These are phyloP conservation scores for Xyrichtys novacula DNA, from an alignment of 2,797 vertebrate species.

Conservation along the genomic window DNA sequence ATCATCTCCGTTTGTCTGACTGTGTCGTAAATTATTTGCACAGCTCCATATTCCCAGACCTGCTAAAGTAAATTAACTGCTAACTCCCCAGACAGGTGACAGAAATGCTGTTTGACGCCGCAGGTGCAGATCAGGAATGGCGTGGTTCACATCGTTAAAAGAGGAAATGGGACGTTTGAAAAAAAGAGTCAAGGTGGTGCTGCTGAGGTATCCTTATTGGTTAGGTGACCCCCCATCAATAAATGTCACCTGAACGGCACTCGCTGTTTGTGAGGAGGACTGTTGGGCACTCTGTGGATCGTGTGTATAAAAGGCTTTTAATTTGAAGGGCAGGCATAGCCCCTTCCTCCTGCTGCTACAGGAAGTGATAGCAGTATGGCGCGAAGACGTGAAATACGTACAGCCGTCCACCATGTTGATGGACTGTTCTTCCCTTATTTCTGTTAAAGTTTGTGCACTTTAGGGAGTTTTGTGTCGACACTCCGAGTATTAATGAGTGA, in stretches of 20 bases:
- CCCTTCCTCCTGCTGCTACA: too few species aligned
- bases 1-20: constrained; percentile 50
- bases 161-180: constrained; percentile 7
- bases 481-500: too few species aligned
- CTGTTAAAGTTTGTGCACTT: too few species aligned
- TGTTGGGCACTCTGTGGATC: constrained; percentile 39
- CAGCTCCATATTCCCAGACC: constrained; percentile 60
- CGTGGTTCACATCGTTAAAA: constrained; percentile 58
- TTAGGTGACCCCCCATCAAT: constrained; percentile 32
- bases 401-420: too few species aligned
- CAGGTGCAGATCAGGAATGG: constrained; percentile 42
- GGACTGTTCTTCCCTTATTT: too few species aligned
- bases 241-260: constrained; percentile 22
- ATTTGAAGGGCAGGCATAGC: too few species aligned
- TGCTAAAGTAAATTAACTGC: constrained; percentile 73
- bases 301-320: too few species aligned
- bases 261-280: constrained; percentile 25
- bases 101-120: constrained; percentile 43
- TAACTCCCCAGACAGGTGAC: constrained; percentile 43
- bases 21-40: constrained; percentile 66
- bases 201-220: constrained; percentile 37
- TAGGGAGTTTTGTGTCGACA: too few species aligned
- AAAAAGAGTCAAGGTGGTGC: constrained; percentile 18
- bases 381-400: too few species aligned
- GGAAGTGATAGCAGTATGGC: too few species aligned